Evolutionary conservation across 2,113 vertebrate species (phyloP), one percentile per base, ranked within the genome.

Genomic region (Pituophis catenifer): DNA sequence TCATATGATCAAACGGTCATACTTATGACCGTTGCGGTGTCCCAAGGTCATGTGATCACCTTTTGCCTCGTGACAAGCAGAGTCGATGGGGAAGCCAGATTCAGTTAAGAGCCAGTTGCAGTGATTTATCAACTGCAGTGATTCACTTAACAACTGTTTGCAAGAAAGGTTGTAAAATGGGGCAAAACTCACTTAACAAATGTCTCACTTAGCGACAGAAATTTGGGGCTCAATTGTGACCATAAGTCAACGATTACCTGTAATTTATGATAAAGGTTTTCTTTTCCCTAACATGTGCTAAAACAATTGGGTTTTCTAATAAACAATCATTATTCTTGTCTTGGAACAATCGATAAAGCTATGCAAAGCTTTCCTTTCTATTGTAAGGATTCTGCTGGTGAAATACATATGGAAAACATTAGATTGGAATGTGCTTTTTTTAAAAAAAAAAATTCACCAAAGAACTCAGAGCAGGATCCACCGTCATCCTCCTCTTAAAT

Each of bases 201-300:
- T 33, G 29, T 33, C 65, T 70, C n/a, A 70, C 11, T n/a, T 70
- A 70, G 12, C 0, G 13, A 70, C 5, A 70, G 29, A 70, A 70
- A 70, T 70, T 7, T 33, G 29, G 29, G 65, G 65, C 65, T n/a
- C 12, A 70, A 15, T 70, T 70, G 29, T n/a, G 65, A 12, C 8
- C 5, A 33, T 70, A 70, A 33, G 4, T 70, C 5, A 12, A 70
- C 29, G 12, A n/a, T 29, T 70, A n/a, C 12, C 29, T n/a, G 75
- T 91, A 90, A 65, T 9, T 50, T 86, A 86, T 0, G 0, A 93
- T 93, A 94, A 93, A 95, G 62, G 52, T 65, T 44, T 58, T 54
- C 21, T 50, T 54, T 7, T 44, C 92, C 44, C 10, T 21, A 13
- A 8, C 1, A 24, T 93, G 88, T 85, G 87, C 90, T 21, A 0